phyloP scores from a whole-genome alignment of 37 sponge, comb jelly and placozoan genomes.

The Tethya wilhelma region DNA sequence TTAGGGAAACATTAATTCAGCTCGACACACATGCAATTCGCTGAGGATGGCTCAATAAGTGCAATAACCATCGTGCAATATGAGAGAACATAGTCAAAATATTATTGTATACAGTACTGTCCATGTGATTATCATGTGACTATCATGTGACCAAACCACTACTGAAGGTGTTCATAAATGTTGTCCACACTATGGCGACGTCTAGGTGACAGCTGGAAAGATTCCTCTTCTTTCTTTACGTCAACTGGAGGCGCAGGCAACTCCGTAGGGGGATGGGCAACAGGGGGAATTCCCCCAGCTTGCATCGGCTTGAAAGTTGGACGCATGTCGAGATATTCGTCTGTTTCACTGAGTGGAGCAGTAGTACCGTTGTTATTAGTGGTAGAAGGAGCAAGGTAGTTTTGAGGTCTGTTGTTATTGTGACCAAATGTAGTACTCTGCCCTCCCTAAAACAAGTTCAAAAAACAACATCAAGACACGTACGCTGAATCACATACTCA shows the following conservation, averaged over 20 bases:
- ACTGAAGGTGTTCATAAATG: conserved; percentile 16
- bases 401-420: no score
- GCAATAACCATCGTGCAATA: background rate
- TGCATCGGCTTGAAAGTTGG: no score
- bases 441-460: no score
- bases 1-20: background rate
- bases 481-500: no score
- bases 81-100: background rate
- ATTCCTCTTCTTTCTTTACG: background rate
- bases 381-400: no score
- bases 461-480: no score
- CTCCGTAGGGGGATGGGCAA: background rate
- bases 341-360: no score
- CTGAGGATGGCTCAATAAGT: background rate
- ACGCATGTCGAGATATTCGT: no score
- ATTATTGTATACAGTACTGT: background rate
- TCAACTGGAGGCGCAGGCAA: background rate
- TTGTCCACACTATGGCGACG: conserved; percentile 3
- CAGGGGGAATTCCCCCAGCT: no score
- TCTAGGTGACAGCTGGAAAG: background rate
- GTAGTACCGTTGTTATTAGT: no score
- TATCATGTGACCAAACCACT: background rate
- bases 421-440: no score
- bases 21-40: no score
- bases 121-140: background rate